phyloP scores from a whole-genome alignment of 2,888 invertebrate genomes.

The Altica lythri region DNA sequence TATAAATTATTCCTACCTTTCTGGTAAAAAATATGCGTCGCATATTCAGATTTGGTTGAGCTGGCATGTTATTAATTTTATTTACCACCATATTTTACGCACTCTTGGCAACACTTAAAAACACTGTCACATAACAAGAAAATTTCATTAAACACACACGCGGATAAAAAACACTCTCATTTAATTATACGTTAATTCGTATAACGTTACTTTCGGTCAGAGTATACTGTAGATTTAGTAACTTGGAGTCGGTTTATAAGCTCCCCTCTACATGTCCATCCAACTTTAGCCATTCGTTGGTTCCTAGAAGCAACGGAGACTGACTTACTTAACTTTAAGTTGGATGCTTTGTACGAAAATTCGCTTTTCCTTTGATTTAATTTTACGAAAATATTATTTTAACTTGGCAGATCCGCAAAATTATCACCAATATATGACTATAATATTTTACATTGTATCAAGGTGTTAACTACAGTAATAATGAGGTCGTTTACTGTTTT shows the following conservation, averaged over 20 bases:
- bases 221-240: constrained; percentile 38
- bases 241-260: constrained; percentile 40
- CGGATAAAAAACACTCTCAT: neutral
- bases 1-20: constrained; percentile 46
- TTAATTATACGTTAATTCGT: neutral
- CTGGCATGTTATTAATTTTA: constrained; percentile 52
- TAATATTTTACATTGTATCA: too few relatives aligned
- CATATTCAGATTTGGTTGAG: constrained; percentile 50
- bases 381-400: neutral
- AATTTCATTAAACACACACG: too few relatives aligned
- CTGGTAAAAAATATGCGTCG: constrained; percentile 51
- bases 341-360: neutral
- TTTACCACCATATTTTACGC: constrained; percentile 54
- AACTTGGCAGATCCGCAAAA: neutral
- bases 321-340: constrained; percentile 13
- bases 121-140: constrained; percentile 32
- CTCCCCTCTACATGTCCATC: constrained; percentile 41
- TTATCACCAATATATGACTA: too few relatives aligned
- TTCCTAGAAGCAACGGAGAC: constrained; percentile 37
- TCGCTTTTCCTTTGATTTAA: neutral
- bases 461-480: too few relatives aligned
- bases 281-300: constrained; percentile 38
- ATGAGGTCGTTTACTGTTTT: too few relatives aligned
- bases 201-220: constrained; percentile 15
- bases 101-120: constrained; percentile 9